Percentiles rank a stretch among this genome's conserved stretches.
phyloP scores from a whole-genome alignment of 2,888 invertebrate genomes.

The Steromphala cineraria region DNA sequence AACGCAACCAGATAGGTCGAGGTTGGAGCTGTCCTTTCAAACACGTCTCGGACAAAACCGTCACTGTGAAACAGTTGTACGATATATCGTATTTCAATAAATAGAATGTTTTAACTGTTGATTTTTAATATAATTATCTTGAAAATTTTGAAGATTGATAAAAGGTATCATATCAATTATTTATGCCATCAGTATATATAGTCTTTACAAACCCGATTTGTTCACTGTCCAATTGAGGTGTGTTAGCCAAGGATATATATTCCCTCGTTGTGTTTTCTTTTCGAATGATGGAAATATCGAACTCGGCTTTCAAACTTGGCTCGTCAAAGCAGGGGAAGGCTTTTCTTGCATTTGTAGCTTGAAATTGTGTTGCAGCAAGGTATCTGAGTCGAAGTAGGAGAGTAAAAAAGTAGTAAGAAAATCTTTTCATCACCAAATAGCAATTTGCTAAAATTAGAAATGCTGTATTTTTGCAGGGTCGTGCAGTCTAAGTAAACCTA shows the following conservation, averaged over 20 bases:
- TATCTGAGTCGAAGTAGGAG: neutral
- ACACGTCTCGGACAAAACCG: slow-evolving; percentile 79
- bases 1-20: slow-evolving; percentile 63
- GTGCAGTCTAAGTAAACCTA: no score
- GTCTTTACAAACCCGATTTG: neutral
- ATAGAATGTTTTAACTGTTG: no score
- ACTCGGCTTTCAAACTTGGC: slow-evolving; percentile 88
- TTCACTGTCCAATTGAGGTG: neutral
- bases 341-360: slow-evolving; percentile 93
- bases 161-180: no score
- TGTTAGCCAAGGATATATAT: slow-evolving; percentile 23
- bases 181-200: no score
- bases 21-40: slow-evolving; percentile 40
- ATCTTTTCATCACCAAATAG: no score
- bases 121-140: no score
- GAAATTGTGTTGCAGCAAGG: slow-evolving; percentile 90
- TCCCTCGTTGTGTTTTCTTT: neutral
- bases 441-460: no score
- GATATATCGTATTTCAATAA: no score
- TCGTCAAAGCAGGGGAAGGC: slow-evolving; percentile 97
- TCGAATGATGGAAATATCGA: slow-evolving; percentile 83
- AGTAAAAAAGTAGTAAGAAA: no score
- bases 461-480: no score
- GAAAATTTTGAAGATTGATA: no score
- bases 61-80: no score